Evolutionary conservation across 2,888 invertebrate species (phyloP), one percentile per base, ranked within the genome.

Genomic region (Rotaria macrura): DNA sequence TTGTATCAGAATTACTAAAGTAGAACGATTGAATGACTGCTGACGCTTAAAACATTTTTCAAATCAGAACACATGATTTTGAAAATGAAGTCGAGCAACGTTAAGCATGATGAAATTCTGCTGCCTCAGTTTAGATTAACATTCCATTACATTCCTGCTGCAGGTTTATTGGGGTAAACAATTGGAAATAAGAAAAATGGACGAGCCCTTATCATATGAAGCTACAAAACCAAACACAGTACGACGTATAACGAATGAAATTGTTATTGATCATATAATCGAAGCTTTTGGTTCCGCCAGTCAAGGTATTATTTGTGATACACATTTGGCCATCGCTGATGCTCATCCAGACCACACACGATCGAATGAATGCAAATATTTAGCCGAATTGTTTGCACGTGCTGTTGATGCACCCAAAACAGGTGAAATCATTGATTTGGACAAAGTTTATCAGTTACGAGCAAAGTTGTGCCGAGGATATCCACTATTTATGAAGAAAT

Each of bases 371-470:
- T 85, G 83, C 54, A 86, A 83, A 57, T 52, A 84, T 65, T 72
- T 86, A 83, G 86, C 86, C 3, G 74, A 84, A 65, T 52, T 84
- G 23, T 85, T 85, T 84, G 47, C 84, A 47, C 43, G 74, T 34
- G 86, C 86, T 79, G 86, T 86, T 57, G 86, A 86, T 83, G 74
- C 84, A 43, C 86, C 86, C 0, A 86, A 86, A 65, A 86, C 86
- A 29, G 86, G 86, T 12, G 25, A 72, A 47, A 23, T 83, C 49
- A 79, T 47, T 57, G 34, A 54, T 43, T n/a, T 14, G n/a, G 9
- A 25, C 12, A n/a, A 79, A 43, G 43, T 43, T 10, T 10, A n/a
- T n/a, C 79, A 25, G 10, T 40, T 43, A n/a, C 79, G 25, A 79
- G 12, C 9, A 2, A 10, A 40, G n/a, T 79, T 43, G 43, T 43